A percentile compares a stretch with the other conserved stretches of the same genome.
Conservation (phyloP, 2,113 vertebrate species). For the Nematolebias whitei region DNA sequence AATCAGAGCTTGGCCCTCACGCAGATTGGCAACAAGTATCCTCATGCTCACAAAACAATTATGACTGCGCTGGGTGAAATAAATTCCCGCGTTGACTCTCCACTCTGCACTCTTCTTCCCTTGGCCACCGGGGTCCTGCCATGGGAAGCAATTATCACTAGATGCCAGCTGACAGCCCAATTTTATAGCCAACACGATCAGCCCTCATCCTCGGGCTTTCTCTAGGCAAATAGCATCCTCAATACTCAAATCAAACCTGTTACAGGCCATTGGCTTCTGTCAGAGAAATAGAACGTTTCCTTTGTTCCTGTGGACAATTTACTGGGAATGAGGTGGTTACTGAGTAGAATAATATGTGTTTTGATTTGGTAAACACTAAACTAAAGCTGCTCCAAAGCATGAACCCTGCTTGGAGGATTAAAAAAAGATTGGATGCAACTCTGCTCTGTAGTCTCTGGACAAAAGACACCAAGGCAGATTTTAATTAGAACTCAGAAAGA, state of each 20-base stretch:
- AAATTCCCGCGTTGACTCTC: constrained; percentile 87
- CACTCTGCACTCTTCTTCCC: constrained; percentile 82
- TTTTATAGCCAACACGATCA: constrained; percentile 87
- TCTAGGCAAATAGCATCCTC: constrained; percentile 97
- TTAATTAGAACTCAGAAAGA: constrained; percentile 17
- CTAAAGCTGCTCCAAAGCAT: constrained; percentile 29
- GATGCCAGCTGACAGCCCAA: constrained; percentile 97
- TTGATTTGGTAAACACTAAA: constrained; percentile 63
- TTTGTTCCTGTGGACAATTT: constrained; percentile 89
- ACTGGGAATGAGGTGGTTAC: constrained; percentile 83
- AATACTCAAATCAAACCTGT: constrained; percentile 93
- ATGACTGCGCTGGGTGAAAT: constrained; percentile 88
- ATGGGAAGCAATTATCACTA: constrained; percentile 98
- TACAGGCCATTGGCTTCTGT: constrained; percentile 91
- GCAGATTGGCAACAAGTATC: constrained; percentile 89
- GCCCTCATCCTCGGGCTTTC: constrained; percentile 93
- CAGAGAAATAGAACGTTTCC: constrained; percentile 89
- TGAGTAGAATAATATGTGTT: constrained; percentile 82
- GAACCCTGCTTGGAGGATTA: constrained; percentile 1
- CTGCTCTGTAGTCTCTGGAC: constrained; percentile 5
- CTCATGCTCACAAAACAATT: constrained; percentile 88
- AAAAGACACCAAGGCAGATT: constrained; percentile 11
- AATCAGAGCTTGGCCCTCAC: constrained; percentile 85
- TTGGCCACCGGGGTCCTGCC: constrained; percentile 91
- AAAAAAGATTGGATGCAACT: neutral